Percentiles rank a stretch among this genome's conserved stretches.
phyloP scores from a whole-genome alignment of 2,113 vertebrate species.

The Vulpes ferrilata region DNA sequence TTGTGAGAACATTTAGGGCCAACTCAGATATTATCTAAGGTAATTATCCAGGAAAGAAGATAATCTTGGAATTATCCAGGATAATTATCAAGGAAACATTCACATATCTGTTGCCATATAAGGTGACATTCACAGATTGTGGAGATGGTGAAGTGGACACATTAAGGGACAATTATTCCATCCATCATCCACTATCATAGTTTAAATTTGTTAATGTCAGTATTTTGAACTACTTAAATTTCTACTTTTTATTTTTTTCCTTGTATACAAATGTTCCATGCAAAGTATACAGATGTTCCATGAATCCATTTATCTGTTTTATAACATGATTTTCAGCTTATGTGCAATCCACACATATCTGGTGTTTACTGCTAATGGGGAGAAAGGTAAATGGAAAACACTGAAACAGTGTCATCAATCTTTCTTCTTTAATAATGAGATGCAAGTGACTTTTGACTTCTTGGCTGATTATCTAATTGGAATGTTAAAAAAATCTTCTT shows the following conservation, averaged over 20 bases:
- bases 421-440: not conserved
- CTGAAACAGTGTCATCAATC: not conserved
- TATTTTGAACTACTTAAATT: not conserved
- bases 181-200: too few relatives aligned
- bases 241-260: not conserved
- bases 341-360: not conserved
- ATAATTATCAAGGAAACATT: not conserved
- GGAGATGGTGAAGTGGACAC: not conserved
- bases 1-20: not conserved
- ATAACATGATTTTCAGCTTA: not conserved
- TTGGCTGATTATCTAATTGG: not conserved
- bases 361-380: not conserved
- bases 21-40: not conserved
- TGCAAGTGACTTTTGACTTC: slow-evolving; percentile 6
- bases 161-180: not conserved
- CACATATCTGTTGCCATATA: not conserved
- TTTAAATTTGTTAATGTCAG: not conserved
- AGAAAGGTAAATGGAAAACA: not conserved
- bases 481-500: not conserved
- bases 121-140: not conserved
- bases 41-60: not conserved
- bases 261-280: not conserved
- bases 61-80: not conserved
- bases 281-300: not conserved
- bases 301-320: not conserved